Base-by-base conservation (phyloP, 2,113 vertebrate genomes). In the Aegithalos caudatus region DNA sequence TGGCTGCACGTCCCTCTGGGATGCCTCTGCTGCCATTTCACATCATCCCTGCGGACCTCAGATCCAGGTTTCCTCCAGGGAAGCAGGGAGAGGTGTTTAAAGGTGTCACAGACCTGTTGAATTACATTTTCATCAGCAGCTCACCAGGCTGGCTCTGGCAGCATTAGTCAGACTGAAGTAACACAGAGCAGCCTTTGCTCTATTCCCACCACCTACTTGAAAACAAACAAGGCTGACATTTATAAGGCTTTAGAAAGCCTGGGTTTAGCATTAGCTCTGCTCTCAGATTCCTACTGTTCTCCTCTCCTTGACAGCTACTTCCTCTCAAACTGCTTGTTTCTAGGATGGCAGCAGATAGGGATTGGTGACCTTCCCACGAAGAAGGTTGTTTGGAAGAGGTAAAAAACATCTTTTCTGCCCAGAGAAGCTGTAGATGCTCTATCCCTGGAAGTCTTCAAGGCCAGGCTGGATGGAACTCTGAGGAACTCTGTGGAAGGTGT, bases 141-240 rank as follows among this genome's bases (percentile, higher is more conserved):
- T 62, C 42, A 37, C 45, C 58, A 80, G 62, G 27, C 23, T 1
- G 6, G 29, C 64, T 69, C 56, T 38, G 65, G 48, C 53, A 88
- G 29, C 2, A 0, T 88, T 86, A 91, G 69, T 90, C 56, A 92
- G 53, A 54, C n/a, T 73, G 47, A 78, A 86, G 70, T 25, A 83
- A 40, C 61, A 44, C 7, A 22, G 64, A 86, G n/a, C 29, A 83
- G 42, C 50, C 60, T 77, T 85, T 95, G 38, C 60, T 80, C 56
- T 90, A 2, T 78, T 83, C 35, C 50, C 35, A 17, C 40, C 37
- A 31, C 47, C 44, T 67, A 44, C 81, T 45, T 51, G 64, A 83
- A 82, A 94, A 66, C 66, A 85, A 94, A 79, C 57, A 83, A 82
- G 47, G 54, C 22, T 97, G 94, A 90, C 45, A 42, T 94, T 92